Evolutionary conservation across 2,113 vertebrate genomes (phyloP).

Genomic region (Heliornis fulica): DNA sequence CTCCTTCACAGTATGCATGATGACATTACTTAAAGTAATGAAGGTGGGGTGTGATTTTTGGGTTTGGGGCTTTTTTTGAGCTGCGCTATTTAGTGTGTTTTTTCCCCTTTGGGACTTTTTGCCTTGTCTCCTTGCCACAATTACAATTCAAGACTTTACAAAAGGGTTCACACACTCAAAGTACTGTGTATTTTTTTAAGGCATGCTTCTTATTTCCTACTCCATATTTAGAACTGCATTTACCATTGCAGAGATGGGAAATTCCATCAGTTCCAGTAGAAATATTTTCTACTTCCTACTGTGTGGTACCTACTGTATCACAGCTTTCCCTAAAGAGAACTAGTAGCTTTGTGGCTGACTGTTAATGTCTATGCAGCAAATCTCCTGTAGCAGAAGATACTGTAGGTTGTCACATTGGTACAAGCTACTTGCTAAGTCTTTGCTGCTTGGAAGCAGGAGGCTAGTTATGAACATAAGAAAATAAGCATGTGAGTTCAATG

Average conservation of each 20-base stretch:
- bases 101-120: background rate
- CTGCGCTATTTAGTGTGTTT: background rate
- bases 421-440: background rate
- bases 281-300: background rate
- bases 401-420: background rate
- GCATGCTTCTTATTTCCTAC: background rate
- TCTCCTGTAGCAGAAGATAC: background rate
- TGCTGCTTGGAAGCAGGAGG: background rate
- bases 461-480: background rate
- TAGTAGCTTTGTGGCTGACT: background rate
- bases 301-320: background rate
- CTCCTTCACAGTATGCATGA: background rate
- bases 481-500: background rate
- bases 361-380: fast-evolving
- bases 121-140: background rate
- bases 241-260: background rate
- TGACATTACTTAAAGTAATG: background rate
- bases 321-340: background rate
- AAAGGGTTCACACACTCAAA: no score
- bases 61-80: background rate
- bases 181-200: background rate
- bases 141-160: no score
- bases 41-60: no score
- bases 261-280: background rate
- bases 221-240: background rate